Base-by-base conservation (phyloP, 1,140 invertebrate genomes). In the Achatina immaculata region DNA sequence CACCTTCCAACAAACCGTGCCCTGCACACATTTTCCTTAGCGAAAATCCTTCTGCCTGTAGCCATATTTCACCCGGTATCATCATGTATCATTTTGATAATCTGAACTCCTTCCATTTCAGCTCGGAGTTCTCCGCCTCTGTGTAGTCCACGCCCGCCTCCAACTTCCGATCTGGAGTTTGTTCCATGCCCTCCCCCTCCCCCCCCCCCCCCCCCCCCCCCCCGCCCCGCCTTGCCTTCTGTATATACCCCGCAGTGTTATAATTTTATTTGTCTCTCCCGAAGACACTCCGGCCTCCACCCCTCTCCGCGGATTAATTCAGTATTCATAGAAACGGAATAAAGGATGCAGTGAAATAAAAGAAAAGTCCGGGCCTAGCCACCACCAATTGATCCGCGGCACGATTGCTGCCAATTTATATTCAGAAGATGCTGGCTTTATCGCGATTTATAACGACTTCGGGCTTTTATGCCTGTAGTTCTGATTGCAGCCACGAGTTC, bases 341-440 rank as follows among this genome's bases (percentile, higher is more conserved):
- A 38, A 68, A 68, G 38, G 38, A 68, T 36, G 31, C 66, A 38
- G 38, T 7, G 31, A 68, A 68, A 40, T 6, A 68, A 68, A 36
- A 36, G 11, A 68, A 68, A 36, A 38, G 16, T 16, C 6, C 66
- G 36, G 55, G 55, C 55, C 55, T 58, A n/a, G 55, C 55, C 55
- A 58, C 11, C 14, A 68, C 24, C 48, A 68, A 7, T 36, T 68
- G 66, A 68, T 68, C 66, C 34, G 7, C 66, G 66, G 66, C 7
- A 40, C 38, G 66, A 68, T 68, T 68, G 66, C 66, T 68, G 66
- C 66, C 66, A 68, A 68, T 68, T 68, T 68, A 68, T 68, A 68
- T 68, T 68, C 66, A 68, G n/a, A 14, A n/a, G 66, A 68, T 68
- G 7, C 34, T 14, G 66, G 66, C 66, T 68, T 68, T 68, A 68